These are phyloP conservation scores for Pampusana beccarii DNA, from an alignment of 2,113 vertebrate species.

Conservation along the genomic window DNA sequence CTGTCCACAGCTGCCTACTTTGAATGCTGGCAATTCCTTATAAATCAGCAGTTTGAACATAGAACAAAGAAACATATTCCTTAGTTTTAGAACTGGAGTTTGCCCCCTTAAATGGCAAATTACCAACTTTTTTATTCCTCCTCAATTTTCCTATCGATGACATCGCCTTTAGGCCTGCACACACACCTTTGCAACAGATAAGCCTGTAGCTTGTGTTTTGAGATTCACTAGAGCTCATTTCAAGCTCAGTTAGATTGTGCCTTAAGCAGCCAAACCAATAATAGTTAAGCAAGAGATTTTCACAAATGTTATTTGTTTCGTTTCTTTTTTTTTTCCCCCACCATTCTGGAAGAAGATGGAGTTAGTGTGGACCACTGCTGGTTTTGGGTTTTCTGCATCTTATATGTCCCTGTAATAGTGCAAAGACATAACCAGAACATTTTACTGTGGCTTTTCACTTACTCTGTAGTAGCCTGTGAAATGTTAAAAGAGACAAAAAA, in stretches of 20 bases:
- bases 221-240: neutral
- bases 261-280: neutral
- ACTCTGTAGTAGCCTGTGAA: neutral
- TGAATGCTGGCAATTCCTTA: neutral
- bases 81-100: neutral
- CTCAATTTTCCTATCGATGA: neutral
- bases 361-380: neutral
- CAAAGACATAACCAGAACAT: neutral
- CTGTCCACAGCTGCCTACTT: neutral
- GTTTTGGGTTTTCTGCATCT: neutral
- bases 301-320: neutral
- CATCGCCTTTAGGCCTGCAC: neutral
- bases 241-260: neutral
- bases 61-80: neutral
- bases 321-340: neutral
- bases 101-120: neutral
- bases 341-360: neutral
- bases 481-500: neutral
- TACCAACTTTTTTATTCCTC: neutral
- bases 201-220: neutral
- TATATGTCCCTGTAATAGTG: neutral
- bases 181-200: neutral
- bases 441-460: neutral
- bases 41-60: neutral
- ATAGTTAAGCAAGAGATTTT: neutral